Evolutionary conservation across 2,113 vertebrate genomes (phyloP), one percentile per base, ranked within the genome.

Genomic region (Hippocampus barbouri): DNA sequence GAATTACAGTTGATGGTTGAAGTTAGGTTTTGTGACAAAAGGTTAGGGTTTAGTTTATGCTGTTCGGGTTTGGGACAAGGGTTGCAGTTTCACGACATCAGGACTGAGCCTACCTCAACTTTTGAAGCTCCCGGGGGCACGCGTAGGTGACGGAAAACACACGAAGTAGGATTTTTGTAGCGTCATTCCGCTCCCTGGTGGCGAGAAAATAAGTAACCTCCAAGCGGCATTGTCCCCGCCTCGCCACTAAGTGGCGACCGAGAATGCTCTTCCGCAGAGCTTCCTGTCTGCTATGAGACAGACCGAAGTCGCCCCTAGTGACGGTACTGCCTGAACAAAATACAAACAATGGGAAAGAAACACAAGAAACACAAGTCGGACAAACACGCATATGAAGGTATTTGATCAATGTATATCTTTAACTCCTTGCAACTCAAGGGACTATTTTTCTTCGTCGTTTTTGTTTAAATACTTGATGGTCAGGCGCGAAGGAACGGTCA

Each of bases 321-420:
- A 25, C 25, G 23, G 14, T 14, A 49, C 30, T 34, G 21, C 20
- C 51, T 45, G 43, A 54, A 43, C 56, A 69, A 85, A 85, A 87
- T 30, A 83, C 80, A 90, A 89, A 92, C 74, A 82, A 98, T 98
- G 96, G 96, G 96, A 70, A 97, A 96, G 91, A 97, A 98, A 76
- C 96, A 97, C 83, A 98, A 98, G 87, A 96, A 95, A 72, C 96
- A 97, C 79, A 97, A 95, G 89, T 94, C 94, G 63, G 96, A 97
- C 45, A 96, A 95, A 77, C 95, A 95, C 78, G 90, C 90, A 73
- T 92, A 93, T 83, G 96, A 96, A 86, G 96, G 96, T 94, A 92
- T 89, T 86, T 73, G 2, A 54, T 61, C 27, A 61, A 30, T 7
- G 1, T 27, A 30, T 34, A 34, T 18, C 5, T 12, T 1, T 3